A percentile compares a stretch with the other conserved stretches of the same genome.
Evolutionary conservation across 2,888 invertebrate species (phyloP).

Genomic region (Philaethria dido): DNA sequence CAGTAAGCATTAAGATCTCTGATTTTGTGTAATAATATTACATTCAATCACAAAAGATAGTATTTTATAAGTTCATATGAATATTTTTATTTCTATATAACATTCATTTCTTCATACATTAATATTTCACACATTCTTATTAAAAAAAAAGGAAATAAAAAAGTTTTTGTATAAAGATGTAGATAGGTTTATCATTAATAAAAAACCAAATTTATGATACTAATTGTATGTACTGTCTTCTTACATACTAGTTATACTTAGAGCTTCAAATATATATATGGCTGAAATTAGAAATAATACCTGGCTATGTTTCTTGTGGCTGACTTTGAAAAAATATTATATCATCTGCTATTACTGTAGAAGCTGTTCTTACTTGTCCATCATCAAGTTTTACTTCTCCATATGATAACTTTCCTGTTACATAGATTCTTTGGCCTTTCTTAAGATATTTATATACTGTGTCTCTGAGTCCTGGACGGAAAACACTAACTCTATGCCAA

Average conservation of each 20-base stretch:
- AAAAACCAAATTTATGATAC: not conserved
- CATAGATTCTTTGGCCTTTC: constrained; percentile 85
- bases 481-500: constrained; percentile 95
- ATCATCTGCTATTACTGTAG: constrained; percentile 93
- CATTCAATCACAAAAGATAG: too few relatives aligned
- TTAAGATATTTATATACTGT: constrained; percentile 90
- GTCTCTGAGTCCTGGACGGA: constrained; percentile 92
- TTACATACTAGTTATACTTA: constrained; percentile 6
- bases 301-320: constrained; percentile 43
- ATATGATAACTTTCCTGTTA: constrained; percentile 92
- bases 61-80: too few relatives aligned
- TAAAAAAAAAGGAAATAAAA: too few relatives aligned
- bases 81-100: too few relatives aligned
- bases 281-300: not conserved
- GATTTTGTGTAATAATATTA: too few relatives aligned
- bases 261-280: too few relatives aligned
- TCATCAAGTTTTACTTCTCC: constrained; percentile 92
- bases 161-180: too few relatives aligned
- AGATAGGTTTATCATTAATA: not conserved
- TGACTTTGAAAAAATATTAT: constrained; percentile 89
- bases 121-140: too few relatives aligned
- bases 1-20: too few relatives aligned
- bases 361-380: constrained; percentile 88
- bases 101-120: too few relatives aligned
- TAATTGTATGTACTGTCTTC: constrained; percentile 8